Conservation (phyloP, 2,113 vertebrate genomes). For the Petromus typicus region DNA sequence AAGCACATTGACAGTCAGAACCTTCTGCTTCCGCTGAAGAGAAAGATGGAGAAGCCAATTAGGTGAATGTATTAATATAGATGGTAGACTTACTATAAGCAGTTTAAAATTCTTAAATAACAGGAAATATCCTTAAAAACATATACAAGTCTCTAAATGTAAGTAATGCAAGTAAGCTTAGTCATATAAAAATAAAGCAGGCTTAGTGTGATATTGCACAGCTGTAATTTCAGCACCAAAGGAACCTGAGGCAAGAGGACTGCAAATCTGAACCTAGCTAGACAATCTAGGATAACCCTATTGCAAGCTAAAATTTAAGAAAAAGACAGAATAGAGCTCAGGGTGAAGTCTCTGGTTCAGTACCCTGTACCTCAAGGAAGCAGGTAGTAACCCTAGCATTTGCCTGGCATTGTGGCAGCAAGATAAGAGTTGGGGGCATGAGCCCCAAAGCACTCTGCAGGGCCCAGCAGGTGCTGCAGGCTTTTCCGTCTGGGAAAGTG, state of each 20-base stretch:
- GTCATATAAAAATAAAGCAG: not conserved
- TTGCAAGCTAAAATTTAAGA: not conserved
- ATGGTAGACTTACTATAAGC: not conserved
- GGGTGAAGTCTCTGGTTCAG: not conserved
- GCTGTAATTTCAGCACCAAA: not conserved
- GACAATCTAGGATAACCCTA: not conserved
- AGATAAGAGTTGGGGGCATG: too few species aligned
- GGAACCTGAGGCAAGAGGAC: not conserved
- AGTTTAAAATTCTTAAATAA: not conserved
- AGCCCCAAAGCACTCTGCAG: not conserved
- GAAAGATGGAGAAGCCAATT: not conserved
- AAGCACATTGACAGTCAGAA: not conserved
- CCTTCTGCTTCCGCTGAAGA: not conserved
- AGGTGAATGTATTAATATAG: not conserved
- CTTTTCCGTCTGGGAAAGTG: not conserved
- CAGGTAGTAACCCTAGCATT: not conserved
- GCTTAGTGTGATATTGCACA: not conserved
- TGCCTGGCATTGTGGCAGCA: not conserved
- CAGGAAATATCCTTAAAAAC: not conserved
- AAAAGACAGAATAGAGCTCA: not conserved
- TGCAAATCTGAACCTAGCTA: not conserved
- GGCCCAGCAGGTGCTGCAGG: accelerated
- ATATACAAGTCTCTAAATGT: not conserved
- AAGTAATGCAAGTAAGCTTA: not conserved
- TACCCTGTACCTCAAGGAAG: not conserved